These are phyloP conservation scores for Drosophila nr. fundita DNA, from an alignment of 2,888 invertebrate genomes.

Conservation along the genomic window DNA sequence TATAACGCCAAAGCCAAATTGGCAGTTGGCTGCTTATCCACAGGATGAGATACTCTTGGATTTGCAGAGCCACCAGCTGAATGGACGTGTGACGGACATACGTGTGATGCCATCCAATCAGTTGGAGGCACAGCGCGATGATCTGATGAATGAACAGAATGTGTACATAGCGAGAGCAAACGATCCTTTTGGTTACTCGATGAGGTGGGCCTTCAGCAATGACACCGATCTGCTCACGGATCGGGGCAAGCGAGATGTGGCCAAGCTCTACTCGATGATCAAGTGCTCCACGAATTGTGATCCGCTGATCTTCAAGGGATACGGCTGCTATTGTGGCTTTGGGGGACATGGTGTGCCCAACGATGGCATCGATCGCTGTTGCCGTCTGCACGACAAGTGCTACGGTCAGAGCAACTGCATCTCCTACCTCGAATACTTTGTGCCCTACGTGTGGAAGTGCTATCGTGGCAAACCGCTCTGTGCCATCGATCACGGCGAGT, in stretches of 20 bases:
- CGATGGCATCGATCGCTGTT: constrained; percentile 93
- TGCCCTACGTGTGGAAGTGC: constrained; percentile 95
- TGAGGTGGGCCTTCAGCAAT: constrained; percentile 80
- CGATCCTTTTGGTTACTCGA: constrained; percentile 84
- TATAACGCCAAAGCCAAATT: neutral
- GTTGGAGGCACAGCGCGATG: constrained; percentile 32
- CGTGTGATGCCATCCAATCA: constrained; percentile 45
- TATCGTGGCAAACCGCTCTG: constrained; percentile 91
- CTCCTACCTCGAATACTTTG: constrained; percentile 92
- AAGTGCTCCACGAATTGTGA: constrained; percentile 94
- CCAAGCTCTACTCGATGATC: constrained; percentile 94
- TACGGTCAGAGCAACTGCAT: constrained; percentile 92
- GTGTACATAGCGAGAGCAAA: constrained; percentile 83
- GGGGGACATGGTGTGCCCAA: constrained; percentile 91
- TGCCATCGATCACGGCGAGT: constrained; percentile 86
- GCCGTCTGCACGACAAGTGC: constrained; percentile 94
- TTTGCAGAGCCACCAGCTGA: constrained; percentile 48
- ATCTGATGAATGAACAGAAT: constrained; percentile 64
- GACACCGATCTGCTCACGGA: constrained; percentile 69
- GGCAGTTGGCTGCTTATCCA: constrained; percentile 42
- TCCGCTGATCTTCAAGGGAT: constrained; percentile 93
- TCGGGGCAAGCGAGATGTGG: constrained; percentile 90
- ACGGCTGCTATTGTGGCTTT: constrained; percentile 96
- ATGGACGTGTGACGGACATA: constrained; percentile 64
- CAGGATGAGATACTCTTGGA: constrained; percentile 52